A percentile compares a stretch with the other conserved stretches of the same genome.
phyloP scores from a whole-genome alignment of 2,888 invertebrate genomes.

The Monochamus alternatus region DNA sequence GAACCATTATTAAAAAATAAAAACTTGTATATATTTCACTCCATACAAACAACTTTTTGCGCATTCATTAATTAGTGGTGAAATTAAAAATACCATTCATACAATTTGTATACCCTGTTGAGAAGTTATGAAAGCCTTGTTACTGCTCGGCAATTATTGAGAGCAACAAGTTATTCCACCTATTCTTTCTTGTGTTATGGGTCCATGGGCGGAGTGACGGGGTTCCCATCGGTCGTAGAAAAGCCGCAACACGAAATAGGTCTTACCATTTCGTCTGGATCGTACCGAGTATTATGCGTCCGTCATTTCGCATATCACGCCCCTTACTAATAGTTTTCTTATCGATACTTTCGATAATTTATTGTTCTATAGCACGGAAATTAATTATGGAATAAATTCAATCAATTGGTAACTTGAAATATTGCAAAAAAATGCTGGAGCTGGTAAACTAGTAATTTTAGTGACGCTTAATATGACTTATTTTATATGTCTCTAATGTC shows the following conservation, averaged over 20 bases:
- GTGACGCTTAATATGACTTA: too few relatives aligned
- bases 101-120: slow-evolving; percentile 37
- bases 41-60: slow-evolving; percentile 30
- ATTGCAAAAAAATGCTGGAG: too few relatives aligned
- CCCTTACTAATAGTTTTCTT: neutral
- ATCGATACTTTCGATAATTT: neutral
- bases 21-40: slow-evolving; percentile 17
- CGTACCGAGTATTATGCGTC: neutral
- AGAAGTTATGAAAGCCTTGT: slow-evolving; percentile 39
- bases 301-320: neutral
- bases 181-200: slow-evolving; percentile 18
- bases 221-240: slow-evolving; percentile 20
- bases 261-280: neutral
- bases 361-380: neutral
- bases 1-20: slow-evolving; percentile 7
- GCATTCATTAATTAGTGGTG: slow-evolving; percentile 33
- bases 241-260: slow-evolving; percentile 21
- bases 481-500: too few relatives aligned
- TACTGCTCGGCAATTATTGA: slow-evolving; percentile 35
- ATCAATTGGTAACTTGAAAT: too few relatives aligned
- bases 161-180: slow-evolving; percentile 34
- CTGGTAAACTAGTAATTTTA: too few relatives aligned
- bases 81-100: slow-evolving; percentile 36
- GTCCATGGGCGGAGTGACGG: slow-evolving; percentile 28
- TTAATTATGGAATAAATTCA: too few relatives aligned